Base-by-base conservation (phyloP, 2,113 vertebrate species). In the Porphyrio hochstetteri region DNA sequence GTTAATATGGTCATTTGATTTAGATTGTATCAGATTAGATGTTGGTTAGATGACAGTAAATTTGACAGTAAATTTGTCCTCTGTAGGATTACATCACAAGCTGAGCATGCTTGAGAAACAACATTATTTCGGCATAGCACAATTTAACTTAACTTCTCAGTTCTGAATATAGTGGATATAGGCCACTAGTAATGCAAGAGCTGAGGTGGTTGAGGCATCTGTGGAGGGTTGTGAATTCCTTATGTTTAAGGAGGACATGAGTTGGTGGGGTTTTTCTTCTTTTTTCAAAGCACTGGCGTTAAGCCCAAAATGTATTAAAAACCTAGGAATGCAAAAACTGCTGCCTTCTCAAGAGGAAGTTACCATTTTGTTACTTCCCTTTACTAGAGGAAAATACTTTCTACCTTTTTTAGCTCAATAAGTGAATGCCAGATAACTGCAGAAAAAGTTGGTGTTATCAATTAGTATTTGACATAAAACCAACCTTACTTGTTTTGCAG, bases 401-500 rank as follows among this genome's bases (percentile, higher is more conserved):
- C 15, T 71, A 2, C 24, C 10, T 79, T 5, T 1, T 61, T 88
- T 56, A 60, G 4, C 28, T 89, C 27, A 36, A 13, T 60, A 88
- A 75, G 53, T 16, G 9, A 83, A 75, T 56, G 17, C 5, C 21
- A 76, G 38, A 6, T 69, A 75, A 33, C 24, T 57, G 44, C 31
- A 78, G 65, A 61, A 82, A 40, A 82, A 75, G 7, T 11, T 19
- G 12, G 3, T 68, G 17, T 75, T 68, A 17, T 33, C 24, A 40
- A 0, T 57, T 53, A 29, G 9, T 46, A 42, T 80, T 44, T 84
- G 57, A 77, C n/a, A 5, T 7, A 14, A 67, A 64, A 14, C 4
- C 31, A 64, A 16, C 4, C 27, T 21, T 8, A 3, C 48, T 70
- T 21, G 9, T 96, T 96, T 92, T 75, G 53, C 88, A 99, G 99